Evolutionary conservation across 1,140 invertebrate genomes (phyloP).

Genomic region (Teleopsis dalmanni): DNA sequence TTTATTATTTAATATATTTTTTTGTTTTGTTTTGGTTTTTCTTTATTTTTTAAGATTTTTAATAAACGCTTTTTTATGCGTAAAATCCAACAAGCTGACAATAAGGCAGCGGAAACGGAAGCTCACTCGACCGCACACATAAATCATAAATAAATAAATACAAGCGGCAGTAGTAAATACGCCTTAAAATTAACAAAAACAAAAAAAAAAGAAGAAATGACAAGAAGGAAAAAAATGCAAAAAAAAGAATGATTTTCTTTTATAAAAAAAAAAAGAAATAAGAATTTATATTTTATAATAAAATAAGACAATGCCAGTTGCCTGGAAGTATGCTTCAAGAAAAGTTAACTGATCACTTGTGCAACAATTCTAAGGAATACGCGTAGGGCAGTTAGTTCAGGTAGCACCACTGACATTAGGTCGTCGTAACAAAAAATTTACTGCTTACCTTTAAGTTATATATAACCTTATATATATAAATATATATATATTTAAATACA

Average conservation of each 20-base stretch:
- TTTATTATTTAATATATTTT: not conserved
- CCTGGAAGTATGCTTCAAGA: not conserved
- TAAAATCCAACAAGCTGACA: not conserved
- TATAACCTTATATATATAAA: too few relatives aligned
- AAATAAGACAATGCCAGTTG: not conserved
- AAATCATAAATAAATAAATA: slow-evolving; percentile 8
- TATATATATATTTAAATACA: too few relatives aligned
- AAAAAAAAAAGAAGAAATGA: too few relatives aligned
- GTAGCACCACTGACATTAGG: too few relatives aligned
- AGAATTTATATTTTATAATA: slow-evolving; percentile 3
- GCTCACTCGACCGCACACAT: slow-evolving; percentile 7
- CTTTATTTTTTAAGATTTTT: too few relatives aligned
- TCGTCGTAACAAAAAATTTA: too few relatives aligned
- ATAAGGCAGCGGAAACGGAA: not conserved
- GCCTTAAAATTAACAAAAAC: too few relatives aligned
- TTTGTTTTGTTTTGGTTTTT: too few relatives aligned
- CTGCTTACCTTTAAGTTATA: too few relatives aligned
- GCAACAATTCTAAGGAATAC: too few relatives aligned
- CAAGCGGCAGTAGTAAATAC: not conserved
- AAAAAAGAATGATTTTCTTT: not conserved
- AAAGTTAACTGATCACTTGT: too few relatives aligned
- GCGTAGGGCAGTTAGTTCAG: too few relatives aligned
- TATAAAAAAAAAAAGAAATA: not conserved
- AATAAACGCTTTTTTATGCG: not conserved
- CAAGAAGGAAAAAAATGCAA: not conserved